Base-by-base conservation (phyloP, 2,888 invertebrate species). In the Dusona sp. region DNA sequence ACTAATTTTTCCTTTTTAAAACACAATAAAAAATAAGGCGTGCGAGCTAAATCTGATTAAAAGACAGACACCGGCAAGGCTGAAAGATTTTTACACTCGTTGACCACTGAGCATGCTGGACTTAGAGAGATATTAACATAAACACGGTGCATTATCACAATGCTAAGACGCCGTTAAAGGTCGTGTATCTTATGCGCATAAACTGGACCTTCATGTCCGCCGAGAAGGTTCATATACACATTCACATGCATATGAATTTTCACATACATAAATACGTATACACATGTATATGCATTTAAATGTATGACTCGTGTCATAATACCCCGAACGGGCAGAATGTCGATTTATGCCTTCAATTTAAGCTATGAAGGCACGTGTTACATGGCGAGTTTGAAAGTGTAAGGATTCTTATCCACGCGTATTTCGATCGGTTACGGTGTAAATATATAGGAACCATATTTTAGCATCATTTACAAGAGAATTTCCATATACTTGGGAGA, bases 101-200 rank as follows among this genome's bases (percentile, higher is more conserved):
- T 74, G 75, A 78, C 68, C 65, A 29, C 78, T 74, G 79, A 85
- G 83, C 84, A 79, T 86, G 64, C 89, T 88, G 84, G 86, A 29
- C 88, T 70, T 86, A 87, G 87, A 88, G 83, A 85, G 85, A 88
- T 88, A 90, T 91, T 90, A 90, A 90, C 90, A 91, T 91, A 90
- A 90, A 90, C 90, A 90, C 90, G 90, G 87, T 87, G 89, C 90
- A 91, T 90, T 91, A 91, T 91, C 90, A 90, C 89, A 89, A 91
- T 89, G 89, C 89, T 87, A 86, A 90, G 89, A 88, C 88, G 91
- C 89, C 90, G 90, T 90, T 91, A 89, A 90, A 88, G 88, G 72
- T 87, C 88, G 88, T 88, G 89, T 89, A 85, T 90, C 89, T 90
- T 89, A 88, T 90, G 88, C 87, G 88, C 89, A 90, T 90, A 90